A percentile compares a stretch with the other conserved stretches of the same genome.
Conservation (phyloP, 2,888 invertebrate genomes). For the Synanthedon myopaeformis region DNA sequence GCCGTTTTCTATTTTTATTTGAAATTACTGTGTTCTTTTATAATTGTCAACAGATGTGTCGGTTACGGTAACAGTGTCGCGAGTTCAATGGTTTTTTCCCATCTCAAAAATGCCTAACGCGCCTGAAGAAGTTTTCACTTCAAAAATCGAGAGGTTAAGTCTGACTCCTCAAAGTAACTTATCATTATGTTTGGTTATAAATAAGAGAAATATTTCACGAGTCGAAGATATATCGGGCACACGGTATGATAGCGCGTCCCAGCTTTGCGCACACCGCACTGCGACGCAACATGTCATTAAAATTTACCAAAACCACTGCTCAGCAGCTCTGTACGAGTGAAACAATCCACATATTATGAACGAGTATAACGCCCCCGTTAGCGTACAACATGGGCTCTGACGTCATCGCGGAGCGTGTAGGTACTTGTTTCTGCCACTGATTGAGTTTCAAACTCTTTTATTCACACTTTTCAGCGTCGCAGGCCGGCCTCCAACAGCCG, state of each 20-base stretch:
- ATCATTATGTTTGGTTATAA: too few relatives aligned
- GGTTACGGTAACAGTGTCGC: too few relatives aligned
- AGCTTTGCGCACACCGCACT: slow-evolving; percentile 41
- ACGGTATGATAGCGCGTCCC: slow-evolving; percentile 4
- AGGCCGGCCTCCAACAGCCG: background rate
- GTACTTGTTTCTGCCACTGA: background rate
- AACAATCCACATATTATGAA: slow-evolving; percentile 29
- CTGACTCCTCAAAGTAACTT: too few relatives aligned
- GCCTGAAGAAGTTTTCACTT: too few relatives aligned
- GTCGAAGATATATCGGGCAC: slow-evolving; percentile 1
- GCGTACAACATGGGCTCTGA: slow-evolving; percentile 24
- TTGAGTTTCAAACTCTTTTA: background rate
- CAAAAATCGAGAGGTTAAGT: too few relatives aligned
- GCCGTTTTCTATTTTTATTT: too few relatives aligned
- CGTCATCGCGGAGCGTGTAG: slow-evolving; percentile 18
- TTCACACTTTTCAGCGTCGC: background rate
- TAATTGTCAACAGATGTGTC: too few relatives aligned
- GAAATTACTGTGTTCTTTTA: too few relatives aligned
- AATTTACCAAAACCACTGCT: slow-evolving; percentile 43
- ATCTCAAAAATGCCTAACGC: too few relatives aligned
- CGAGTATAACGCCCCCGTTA: slow-evolving; percentile 19
- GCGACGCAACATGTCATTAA: slow-evolving; percentile 53
- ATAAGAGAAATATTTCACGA: too few relatives aligned
- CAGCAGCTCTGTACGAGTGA: slow-evolving; percentile 18
- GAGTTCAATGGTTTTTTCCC: too few relatives aligned